These are phyloP conservation scores for Rallus crepitans DNA, from an alignment of 2,797 vertebrate species.

Conservation along the genomic window DNA sequence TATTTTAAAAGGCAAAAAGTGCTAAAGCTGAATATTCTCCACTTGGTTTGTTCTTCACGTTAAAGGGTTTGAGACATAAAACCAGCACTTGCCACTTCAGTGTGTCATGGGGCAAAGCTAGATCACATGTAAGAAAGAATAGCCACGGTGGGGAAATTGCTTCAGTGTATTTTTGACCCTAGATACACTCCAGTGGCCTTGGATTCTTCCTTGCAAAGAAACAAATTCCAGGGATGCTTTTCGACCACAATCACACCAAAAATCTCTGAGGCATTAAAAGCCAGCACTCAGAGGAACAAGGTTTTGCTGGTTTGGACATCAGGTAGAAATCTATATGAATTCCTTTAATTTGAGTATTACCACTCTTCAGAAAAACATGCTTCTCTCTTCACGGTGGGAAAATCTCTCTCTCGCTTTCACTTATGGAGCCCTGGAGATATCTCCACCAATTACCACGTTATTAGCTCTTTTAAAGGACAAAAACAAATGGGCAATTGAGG, in stretches of 20 bases:
- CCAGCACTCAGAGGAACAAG: not conserved
- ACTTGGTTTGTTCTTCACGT: not conserved
- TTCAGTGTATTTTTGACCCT: not conserved
- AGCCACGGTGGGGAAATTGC: not conserved
- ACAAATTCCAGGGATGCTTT: not conserved
- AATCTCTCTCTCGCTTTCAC: not conserved
- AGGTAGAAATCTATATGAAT: not conserved
- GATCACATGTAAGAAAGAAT: not conserved
- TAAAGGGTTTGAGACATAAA: not conserved
- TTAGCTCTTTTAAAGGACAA: constrained; percentile 38
- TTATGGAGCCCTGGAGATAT: constrained; percentile 28
- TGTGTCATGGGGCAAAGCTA: not conserved
- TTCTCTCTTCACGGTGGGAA: not conserved
- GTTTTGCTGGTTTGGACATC: not conserved
- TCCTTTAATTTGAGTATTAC: not conserved
- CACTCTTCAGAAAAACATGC: not conserved
- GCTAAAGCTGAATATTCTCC: not conserved
- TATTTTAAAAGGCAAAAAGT: not conserved
- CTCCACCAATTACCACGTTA: constrained; percentile 24
- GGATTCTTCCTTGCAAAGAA: not conserved
- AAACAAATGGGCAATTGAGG: constrained; percentile 25
- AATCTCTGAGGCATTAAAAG: not conserved
- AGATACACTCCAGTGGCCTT: not conserved
- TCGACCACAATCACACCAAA: not conserved
- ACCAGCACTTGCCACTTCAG: not conserved